phyloP scores from a whole-genome alignment of 2,113 vertebrate species.

The Perca fluviatilis region DNA sequence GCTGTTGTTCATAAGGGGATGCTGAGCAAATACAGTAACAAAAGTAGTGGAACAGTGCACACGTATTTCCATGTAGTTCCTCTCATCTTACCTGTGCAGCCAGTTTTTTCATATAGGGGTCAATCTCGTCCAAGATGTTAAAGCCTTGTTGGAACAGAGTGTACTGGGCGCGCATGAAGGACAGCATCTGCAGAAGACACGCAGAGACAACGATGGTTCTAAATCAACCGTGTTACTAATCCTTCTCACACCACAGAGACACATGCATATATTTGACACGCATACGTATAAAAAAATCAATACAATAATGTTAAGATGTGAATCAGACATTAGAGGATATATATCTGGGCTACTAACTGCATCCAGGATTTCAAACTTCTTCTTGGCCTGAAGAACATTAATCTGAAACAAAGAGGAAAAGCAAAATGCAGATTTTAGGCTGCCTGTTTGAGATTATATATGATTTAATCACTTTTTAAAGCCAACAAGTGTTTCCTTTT shows the following conservation, averaged over 20 bases:
- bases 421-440: neutral
- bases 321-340: neutral
- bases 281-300: neutral
- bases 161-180: conserved; percentile 97
- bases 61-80: neutral
- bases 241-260: neutral
- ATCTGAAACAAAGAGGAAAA: conserved; percentile 70
- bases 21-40: neutral
- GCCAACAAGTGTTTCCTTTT: neutral
- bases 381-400: conserved; percentile 89
- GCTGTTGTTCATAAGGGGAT: neutral
- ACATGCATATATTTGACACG: neutral
- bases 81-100: conserved; percentile 88
- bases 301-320: neutral
- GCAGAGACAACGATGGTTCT: neutral
- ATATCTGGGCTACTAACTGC: conserved; percentile 76
- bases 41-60: neutral
- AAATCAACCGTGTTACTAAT: neutral
- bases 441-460: neutral
- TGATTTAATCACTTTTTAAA: neutral
- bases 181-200: conserved; percentile 90
- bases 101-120: conserved; percentile 96
- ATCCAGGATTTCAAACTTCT: conserved; percentile 88
- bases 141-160: conserved; percentile 98
- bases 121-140: conserved; percentile 93